Base-by-base conservation (phyloP, 2,888 invertebrate species). In the Drosophila recens region DNA sequence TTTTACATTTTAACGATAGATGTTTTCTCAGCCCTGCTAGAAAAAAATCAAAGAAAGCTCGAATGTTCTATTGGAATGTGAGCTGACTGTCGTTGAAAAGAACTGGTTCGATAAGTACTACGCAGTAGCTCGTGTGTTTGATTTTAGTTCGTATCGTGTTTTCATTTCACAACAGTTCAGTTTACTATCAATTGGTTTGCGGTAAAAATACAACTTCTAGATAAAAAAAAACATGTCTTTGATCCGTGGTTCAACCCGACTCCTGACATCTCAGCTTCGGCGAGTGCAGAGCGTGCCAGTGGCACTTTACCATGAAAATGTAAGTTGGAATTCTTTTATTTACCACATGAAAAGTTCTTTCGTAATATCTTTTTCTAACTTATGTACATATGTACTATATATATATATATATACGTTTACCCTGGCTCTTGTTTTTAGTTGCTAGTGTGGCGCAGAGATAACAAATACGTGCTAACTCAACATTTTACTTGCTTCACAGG, bases 251-350 rank as follows among this genome's bases (percentile, higher is more conserved):
- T 88, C 91, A 13, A 86, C 91, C 8, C 79, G 87, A 42, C 59
- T 93, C 20, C 71, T 93, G 20, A 82, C 82, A 54, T 65, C 79
- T 9, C 90, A 90, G 57, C 42, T 92, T n/a, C 90, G 88, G 40
- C 88, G 93, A 3, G 90, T 91, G 0, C 92, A 93, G 69, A 93
- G 93, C 51, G 90, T 94, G 61, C 95, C 94, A 75, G 93, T 94
- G 20, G 94, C 95, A 56, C 93, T 94, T 27, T 97, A 97, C 91
- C 97, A 97, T 91, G 95, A 95, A 67, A 96, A 96, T 91, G 97
- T 97, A 92, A 95, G 90, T 86, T 27, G 11, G 33, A 36, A 45
- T 30, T 20, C 3, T 63, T 15, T 13, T 45, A 57, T 65, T 57
- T 34, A 63, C 64, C 61, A 59, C 57, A 73, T 70, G 40, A 67